These are phyloP conservation scores for Rhabdornis inornatus DNA, from an alignment of 2,113 vertebrate species.

Conservation along the genomic window DNA sequence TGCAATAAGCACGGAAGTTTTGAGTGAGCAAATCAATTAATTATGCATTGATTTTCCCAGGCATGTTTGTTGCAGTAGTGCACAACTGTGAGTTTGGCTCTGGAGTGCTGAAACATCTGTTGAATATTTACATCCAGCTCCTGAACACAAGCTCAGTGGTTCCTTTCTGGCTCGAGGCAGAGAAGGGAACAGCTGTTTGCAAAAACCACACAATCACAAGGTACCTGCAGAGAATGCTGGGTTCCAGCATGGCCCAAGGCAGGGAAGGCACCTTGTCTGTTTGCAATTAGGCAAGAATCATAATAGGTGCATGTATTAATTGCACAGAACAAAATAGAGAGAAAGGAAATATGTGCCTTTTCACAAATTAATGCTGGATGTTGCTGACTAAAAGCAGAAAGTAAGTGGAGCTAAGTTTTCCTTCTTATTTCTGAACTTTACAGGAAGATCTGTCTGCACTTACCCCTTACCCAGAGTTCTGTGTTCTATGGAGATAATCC, in stretches of 20 bases:
- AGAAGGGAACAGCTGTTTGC: not conserved
- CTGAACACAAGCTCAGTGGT: not conserved
- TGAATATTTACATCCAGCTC: not conserved
- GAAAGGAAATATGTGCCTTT: not conserved
- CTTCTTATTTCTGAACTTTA: not conserved
- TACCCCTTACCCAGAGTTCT: not conserved
- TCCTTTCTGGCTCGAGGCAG: not conserved
- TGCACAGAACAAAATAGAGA: not conserved
- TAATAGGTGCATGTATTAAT: not conserved
- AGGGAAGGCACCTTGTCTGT: not conserved
- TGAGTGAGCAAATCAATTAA: not conserved
- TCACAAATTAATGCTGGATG: not conserved
- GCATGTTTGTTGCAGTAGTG: not conserved
- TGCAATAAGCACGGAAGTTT: not conserved
- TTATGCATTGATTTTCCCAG: not conserved
- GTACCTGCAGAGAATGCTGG: not conserved
- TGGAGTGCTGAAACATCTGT: not conserved
- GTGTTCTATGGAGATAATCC: not conserved
- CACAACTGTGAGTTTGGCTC: not conserved
- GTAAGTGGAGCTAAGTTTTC: not conserved
- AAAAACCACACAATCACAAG: fast-evolving
- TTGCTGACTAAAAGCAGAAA: not conserved
- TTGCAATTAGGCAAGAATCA: not conserved
- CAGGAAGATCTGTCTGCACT: not conserved
- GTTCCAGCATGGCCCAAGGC: not conserved